Conservation (phyloP, 2,797 vertebrate genomes). For the Oophaga sylvatica region DNA sequence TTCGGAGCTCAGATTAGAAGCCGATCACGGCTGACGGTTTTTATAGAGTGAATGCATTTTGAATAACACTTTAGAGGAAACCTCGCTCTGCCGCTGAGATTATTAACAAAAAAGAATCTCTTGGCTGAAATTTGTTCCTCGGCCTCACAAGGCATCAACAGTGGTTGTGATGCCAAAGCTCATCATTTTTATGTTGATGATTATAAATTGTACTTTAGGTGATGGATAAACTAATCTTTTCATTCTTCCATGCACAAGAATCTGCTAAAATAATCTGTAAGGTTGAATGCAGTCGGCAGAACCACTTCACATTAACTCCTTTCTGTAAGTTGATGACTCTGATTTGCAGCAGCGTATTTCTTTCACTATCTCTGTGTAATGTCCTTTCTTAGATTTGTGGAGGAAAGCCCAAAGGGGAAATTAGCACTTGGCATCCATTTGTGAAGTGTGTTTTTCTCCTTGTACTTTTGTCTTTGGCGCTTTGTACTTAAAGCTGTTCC, state of each 20-base stretch:
- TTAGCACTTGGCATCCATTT: conserved; percentile 50
- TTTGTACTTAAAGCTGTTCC: conserved; percentile 23
- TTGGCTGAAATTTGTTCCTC: not conserved
- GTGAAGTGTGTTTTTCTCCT: conserved; percentile 33
- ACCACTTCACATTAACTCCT: not conserved
- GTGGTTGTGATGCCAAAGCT: not conserved
- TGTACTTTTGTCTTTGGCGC: conserved; percentile 45
- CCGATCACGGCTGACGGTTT: not conserved
- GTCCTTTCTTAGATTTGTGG: conserved; percentile 54
- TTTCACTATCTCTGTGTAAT: conserved; percentile 52
- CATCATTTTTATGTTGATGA: not conserved
- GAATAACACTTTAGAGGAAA: not conserved
- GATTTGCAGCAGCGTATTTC: conserved; percentile 40
- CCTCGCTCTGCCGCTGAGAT: too few relatives aligned
- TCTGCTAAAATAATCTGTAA: conserved; percentile 11
- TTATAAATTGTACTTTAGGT: not conserved
- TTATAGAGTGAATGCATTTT: not conserved
- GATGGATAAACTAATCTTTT: not conserved
- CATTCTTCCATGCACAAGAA: not conserved
- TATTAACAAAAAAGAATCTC: not conserved
- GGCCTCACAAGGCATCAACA: not conserved
- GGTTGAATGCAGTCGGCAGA: conserved; percentile 11
- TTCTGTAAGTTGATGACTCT: conserved; percentile 33
- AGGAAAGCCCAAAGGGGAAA: conserved; percentile 52
- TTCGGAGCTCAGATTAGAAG: conserved; percentile 6